Evolutionary conservation across 2,888 invertebrate species (phyloP), one percentile per base, ranked within the genome.

Genomic region (Harpagoxenus sublaevis): DNA sequence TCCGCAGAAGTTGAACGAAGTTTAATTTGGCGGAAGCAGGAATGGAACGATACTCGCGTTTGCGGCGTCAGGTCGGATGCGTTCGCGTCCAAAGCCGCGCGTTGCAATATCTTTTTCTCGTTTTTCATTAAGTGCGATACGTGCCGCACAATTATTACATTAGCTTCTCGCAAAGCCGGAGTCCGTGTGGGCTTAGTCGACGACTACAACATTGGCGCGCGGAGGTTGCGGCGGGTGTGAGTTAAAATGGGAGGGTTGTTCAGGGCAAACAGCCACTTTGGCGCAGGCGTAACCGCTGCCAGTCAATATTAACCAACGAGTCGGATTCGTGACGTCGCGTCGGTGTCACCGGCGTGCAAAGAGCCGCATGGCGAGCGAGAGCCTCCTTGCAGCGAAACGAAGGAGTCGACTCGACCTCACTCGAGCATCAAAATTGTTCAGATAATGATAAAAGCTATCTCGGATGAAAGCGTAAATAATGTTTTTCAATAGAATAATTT

Each of bases 221-320:
- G 73, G 88, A 84, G 88, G 70, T 88, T 87, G 81, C 83, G 77
- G 84, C 85, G 79, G 84, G 83, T 83, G 88, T 87, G 85, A 89
- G 90, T 89, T 89, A 89, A 89, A 89, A 90, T 91, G 90, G 90
- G 90, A 89, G 90, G 88, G 90, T 88, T 90, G 90, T 90, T 89
- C 90, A 71, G 86, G 89, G 86, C 85, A 75, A 84, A 88, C 90
- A 86, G 88, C 89, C 91, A 89, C 90, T 91, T 93, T 93, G 92
- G 94, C 94, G 94, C 94, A 94, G 92, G 94, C 94, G 94, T 94
- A 94, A 93, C 92, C 92, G 90, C 92, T 90, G 92, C 93, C 92
- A 94, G 94, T 94, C 94, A 91, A 94, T 94, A 94, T 94, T 93
- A 94, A 93, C 92, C 93, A 91, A 91, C 92, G 91, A 89, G 86